These are phyloP conservation scores for Lasiurus cinereus DNA, from an alignment of 2,113 vertebrate genomes.

Conservation along the genomic window DNA sequence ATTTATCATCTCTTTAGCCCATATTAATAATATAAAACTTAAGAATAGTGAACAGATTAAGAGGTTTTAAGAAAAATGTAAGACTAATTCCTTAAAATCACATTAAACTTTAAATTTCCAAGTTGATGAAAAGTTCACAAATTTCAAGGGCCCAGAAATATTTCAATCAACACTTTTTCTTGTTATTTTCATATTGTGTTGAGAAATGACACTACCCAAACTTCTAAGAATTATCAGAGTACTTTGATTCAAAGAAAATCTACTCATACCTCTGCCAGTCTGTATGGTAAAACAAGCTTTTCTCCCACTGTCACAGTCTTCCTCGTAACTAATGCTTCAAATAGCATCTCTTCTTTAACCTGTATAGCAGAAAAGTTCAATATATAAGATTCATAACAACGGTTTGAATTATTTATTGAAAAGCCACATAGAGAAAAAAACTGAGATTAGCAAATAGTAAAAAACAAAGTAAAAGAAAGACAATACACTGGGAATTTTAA, in stretches of 20 bases:
- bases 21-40: constrained; percentile 46
- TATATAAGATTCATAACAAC: constrained; percentile 19
- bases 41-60: constrained; percentile 29
- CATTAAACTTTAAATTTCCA: constrained; percentile 48
- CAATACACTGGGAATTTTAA: constrained; percentile 1
- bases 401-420: constrained; percentile 1
- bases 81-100: constrained; percentile 38
- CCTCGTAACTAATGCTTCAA: constrained; percentile 97
- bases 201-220: constrained; percentile 10
- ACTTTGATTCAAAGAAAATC: constrained; percentile 43
- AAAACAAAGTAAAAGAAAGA: not conserved
- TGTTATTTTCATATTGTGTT: constrained; percentile 44
- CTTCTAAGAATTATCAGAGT: constrained; percentile 34
- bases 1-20: not conserved
- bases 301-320: constrained; percentile 98
- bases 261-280: constrained; percentile 93
- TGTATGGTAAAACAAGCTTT: constrained; percentile 97
- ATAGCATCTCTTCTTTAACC: constrained; percentile 99
- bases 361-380: constrained; percentile 78
- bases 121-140: constrained; percentile 30
- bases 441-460: constrained; percentile 15
- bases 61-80: constrained; percentile 21
- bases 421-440: constrained; percentile 28
- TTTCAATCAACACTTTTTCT: not conserved
- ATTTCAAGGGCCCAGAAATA: constrained; percentile 36